These are phyloP conservation scores for Cynoglossus semilaevis DNA, from an alignment of 2,113 vertebrate genomes.

Conservation along the genomic window DNA sequence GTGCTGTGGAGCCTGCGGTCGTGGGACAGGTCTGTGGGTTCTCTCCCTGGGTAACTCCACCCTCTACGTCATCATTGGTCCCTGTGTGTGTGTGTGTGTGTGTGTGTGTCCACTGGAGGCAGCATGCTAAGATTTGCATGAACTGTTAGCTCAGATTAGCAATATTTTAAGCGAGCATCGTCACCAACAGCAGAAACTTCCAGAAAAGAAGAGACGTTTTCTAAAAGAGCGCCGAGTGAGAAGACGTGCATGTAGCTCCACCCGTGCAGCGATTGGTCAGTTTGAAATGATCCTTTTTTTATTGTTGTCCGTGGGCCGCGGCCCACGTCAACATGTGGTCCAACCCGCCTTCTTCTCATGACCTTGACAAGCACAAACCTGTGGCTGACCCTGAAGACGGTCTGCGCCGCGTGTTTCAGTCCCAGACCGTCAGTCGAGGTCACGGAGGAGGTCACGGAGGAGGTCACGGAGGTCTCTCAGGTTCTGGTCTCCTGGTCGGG, in stretches of 20 bases:
- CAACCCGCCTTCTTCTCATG: conserved; percentile 83
- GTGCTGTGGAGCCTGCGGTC: conserved; percentile 72
- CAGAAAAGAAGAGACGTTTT: conserved; percentile 65
- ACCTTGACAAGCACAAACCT: conserved; percentile 85
- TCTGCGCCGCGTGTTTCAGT: conserved; percentile 44
- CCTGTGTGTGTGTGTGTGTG: too few species aligned
- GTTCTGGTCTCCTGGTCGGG: conserved; percentile 66
- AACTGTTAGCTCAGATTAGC: conserved; percentile 82
- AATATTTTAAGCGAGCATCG: conserved; percentile 80
- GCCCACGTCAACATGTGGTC: conserved; percentile 78
- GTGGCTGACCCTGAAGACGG: conserved; percentile 73
- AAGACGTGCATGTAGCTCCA: conserved; percentile 70
- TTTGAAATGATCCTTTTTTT: conserved; percentile 73
- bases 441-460: too few species aligned
- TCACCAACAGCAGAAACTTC: conserved; percentile 72
- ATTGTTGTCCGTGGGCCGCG: conserved; percentile 79
- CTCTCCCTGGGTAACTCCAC: conserved; percentile 44
- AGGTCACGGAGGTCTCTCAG: conserved; percentile 63
- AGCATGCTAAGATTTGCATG: conserved; percentile 77
- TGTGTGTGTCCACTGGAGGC: too few species aligned
- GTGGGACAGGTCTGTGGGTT: conserved; percentile 51
- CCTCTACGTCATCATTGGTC: conserved; percentile 51
- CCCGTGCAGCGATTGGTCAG: conserved; percentile 75
- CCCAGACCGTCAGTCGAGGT: too few species aligned
- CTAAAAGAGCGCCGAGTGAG: conserved; percentile 48